Conservation (phyloP, 2,888 invertebrate genomes). For the Drosophila prolongata region DNA sequence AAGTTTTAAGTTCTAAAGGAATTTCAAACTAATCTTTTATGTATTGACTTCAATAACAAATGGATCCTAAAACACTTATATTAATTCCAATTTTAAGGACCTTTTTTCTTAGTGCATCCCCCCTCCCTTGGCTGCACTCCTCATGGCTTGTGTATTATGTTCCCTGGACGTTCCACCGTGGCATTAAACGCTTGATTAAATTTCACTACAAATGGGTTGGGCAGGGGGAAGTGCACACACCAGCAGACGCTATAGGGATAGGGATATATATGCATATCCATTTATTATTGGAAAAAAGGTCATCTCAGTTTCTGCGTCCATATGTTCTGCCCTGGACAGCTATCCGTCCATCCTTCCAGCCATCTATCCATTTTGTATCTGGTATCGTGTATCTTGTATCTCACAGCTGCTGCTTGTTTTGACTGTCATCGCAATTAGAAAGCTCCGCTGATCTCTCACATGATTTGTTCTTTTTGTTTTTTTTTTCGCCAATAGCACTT, state of each 20-base stretch:
- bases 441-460: constrained; percentile 50
- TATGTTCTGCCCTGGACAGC: constrained; percentile 38
- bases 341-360: constrained; percentile 28
- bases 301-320: constrained; percentile 41
- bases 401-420: constrained; percentile 41
- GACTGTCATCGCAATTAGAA: constrained; percentile 69
- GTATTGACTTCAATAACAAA: too few species aligned
- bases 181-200: constrained; percentile 82
- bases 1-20: too few species aligned
- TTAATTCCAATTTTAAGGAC: neutral
- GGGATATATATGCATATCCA: constrained; percentile 37
- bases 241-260: constrained; percentile 18
- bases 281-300: constrained; percentile 50
- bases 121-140: constrained; percentile 10
- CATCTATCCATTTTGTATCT: constrained; percentile 32
- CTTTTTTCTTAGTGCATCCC: constrained; percentile 9
- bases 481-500: constrained; percentile 50
- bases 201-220: constrained; percentile 79
- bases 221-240: constrained; percentile 40
- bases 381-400: constrained; percentile 30
- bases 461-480: constrained; percentile 21
- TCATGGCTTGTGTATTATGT: constrained; percentile 60
- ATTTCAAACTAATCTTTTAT: too few species aligned
- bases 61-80: too few species aligned
- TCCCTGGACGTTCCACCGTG: constrained; percentile 74